Base-by-base conservation (phyloP, 1,140 invertebrate species). In the Hyposmocoma kahamanoa region DNA sequence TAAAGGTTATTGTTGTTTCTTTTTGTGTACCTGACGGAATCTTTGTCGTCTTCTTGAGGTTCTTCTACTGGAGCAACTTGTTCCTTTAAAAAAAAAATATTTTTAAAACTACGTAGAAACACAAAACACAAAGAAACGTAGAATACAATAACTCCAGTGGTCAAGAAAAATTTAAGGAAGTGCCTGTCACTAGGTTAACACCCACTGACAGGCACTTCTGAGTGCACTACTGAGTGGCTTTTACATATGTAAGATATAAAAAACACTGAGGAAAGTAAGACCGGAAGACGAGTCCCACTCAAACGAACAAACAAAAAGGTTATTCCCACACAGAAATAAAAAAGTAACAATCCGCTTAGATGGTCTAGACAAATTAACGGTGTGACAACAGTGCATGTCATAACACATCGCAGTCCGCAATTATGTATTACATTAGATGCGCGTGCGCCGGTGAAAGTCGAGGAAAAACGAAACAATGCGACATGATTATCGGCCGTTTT, bases 11-110 rank as follows among this genome's bases (percentile, higher is more conserved):
- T 0, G 15, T 42, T 19, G 5, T n/a, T 2, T n/a, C 5, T 42
- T 15, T 8, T n/a, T 34, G 32, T 10, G 8, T 41, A 41, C 38
- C 38, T 41, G 38, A 41, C 6, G 20, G 11, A 20, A 21, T 41
- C 19, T 3, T 20, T 18, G 13, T 73, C 70, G 13, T 83, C 76
- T 32, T 80, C 75, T 48, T 75, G 73, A 11, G 67, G 65, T 53
- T 83, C 79, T 56, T 83, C 65, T 2, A 83, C 79, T 2, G 79
- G 79, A 3, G 76, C 73, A 0, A 68, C 70, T 61, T 66, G 71
- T 55, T 80, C 76, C 71, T 80, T 67, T 22, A 73, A 72, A 18
- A 43, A 15, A 49, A 63, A 39, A 44, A 21, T 38, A 22, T 47
- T 28, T 36, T 36, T 26, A 26, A 26, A 26, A 26, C 24, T 6